Evolutionary conservation across 2,113 vertebrate species (phyloP).

Genomic region (Cyprinus carpio): DNA sequence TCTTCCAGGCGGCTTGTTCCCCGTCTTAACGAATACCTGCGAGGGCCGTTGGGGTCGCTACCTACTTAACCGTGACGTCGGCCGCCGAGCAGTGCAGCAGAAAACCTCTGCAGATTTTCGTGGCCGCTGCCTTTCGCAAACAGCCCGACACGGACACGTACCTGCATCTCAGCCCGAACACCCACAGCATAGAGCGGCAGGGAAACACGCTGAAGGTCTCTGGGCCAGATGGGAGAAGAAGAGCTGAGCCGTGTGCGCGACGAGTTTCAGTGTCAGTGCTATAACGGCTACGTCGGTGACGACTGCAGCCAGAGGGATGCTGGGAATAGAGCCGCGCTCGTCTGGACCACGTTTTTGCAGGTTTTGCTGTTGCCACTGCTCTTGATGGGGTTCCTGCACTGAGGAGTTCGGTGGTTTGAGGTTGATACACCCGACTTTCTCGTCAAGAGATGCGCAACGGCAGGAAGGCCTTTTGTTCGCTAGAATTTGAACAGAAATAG

Average conservation of each 20-base stretch:
- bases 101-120: conserved; percentile 76
- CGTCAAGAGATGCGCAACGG: not conserved
- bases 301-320: conserved; percentile 66
- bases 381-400: conserved; percentile 68
- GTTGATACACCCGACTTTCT: not conserved
- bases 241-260: conserved; percentile 64
- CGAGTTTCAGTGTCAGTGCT: conserved; percentile 89
- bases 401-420: conserved; percentile 35
- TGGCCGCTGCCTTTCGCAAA: conserved; percentile 84
- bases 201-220: conserved; percentile 59
- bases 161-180: conserved; percentile 80
- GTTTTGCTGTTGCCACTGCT: conserved; percentile 64
- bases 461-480: not conserved
- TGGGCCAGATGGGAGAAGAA: conserved; percentile 59
- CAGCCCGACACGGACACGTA: conserved; percentile 66
- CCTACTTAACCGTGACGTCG: conserved; percentile 84
- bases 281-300: conserved; percentile 78
- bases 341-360: conserved; percentile 44
- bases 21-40: conserved; percentile 82
- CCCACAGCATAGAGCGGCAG: conserved; percentile 72
- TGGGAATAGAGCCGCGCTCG: conserved; percentile 63
- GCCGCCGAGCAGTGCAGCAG: conserved; percentile 82
- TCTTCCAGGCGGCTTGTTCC: conserved; percentile 79
- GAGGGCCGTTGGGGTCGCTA: conserved; percentile 82
- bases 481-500: not conserved